phyloP scores from a whole-genome alignment of 2,797 vertebrate species.

The Hypotaenidia philippensis region DNA sequence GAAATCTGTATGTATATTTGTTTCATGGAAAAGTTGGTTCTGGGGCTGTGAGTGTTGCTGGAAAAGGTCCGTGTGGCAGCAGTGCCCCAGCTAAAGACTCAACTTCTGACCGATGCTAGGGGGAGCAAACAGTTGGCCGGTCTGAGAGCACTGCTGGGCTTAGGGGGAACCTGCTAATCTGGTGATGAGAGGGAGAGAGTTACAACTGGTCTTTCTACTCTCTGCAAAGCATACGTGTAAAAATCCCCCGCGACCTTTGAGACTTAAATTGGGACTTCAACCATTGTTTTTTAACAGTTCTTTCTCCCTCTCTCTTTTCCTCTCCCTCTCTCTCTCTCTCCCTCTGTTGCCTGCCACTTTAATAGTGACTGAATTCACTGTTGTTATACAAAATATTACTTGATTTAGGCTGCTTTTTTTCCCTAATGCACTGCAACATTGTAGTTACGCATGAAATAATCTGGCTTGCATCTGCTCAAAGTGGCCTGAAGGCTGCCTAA shows the following conservation, averaged over 20 bases:
- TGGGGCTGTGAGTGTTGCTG: conserved; percentile 8
- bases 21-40: conserved; percentile 27
- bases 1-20: conserved; percentile 93
- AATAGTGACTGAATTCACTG: conserved; percentile 65
- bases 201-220: conserved; percentile 52
- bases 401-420: conserved; percentile 50
- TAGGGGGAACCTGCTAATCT: conserved; percentile 33
- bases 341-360: conserved; percentile 59
- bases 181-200: conserved; percentile 37
- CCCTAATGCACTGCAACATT: conserved; percentile 69
- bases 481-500: conserved; percentile 63
- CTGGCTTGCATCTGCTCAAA: conserved; percentile 67
- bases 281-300: conserved; percentile 68
- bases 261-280: conserved; percentile 42
- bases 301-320: conserved; percentile 44
- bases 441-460: conserved; percentile 72
- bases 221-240: conserved; percentile 61
- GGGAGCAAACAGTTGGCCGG: conserved; percentile 25
- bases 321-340: conserved; percentile 1
- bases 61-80: neutral
- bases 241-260: conserved; percentile 55
- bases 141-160: conserved; percentile 25
- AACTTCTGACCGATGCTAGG: conserved; percentile 56
- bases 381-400: conserved; percentile 51
- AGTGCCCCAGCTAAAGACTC: conserved; percentile 10